Evolutionary conservation across 2,113 vertebrate genomes (phyloP).

Genomic region (Nothoprocta perdicaria): DNA sequence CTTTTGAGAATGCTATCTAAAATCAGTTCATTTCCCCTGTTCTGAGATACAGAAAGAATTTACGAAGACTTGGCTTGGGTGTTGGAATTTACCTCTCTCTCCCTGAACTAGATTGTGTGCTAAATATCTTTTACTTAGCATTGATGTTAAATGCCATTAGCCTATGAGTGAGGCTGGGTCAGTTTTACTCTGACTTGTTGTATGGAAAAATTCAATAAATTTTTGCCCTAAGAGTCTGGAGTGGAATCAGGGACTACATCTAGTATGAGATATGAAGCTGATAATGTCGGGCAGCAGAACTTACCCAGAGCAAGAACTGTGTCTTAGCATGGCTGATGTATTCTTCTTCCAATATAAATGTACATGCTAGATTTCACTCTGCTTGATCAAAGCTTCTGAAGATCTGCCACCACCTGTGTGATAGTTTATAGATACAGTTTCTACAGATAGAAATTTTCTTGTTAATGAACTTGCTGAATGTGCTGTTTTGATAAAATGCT

Average conservation of each 20-base stretch:
- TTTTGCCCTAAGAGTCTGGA: neutral
- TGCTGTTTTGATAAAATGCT: slow-evolving; percentile 44
- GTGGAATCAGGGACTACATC: neutral
- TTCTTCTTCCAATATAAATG: neutral
- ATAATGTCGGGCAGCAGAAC: neutral
- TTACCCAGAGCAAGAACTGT: slow-evolving; percentile 32
- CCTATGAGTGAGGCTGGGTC: neutral
- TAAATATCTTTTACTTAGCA: neutral
- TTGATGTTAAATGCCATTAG: neutral
- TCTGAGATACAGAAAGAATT: neutral
- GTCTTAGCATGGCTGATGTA: neutral
- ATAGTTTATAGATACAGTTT: slow-evolving; percentile 4
- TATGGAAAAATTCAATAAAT: neutral
- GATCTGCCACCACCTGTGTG: neutral
- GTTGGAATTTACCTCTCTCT: neutral
- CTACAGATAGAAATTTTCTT: slow-evolving; percentile 31
- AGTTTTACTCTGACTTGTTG: neutral
- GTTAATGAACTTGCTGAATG: slow-evolving; percentile 29
- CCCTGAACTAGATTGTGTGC: neutral
- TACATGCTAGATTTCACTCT: neutral
- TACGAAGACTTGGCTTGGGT: neutral
- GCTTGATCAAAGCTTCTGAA: slow-evolving; percentile 13
- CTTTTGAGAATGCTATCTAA: neutral
- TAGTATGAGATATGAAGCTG: neutral
- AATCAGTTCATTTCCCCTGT: neutral